A percentile compares a stretch with the other conserved stretches of the same genome.
phyloP scores from a whole-genome alignment of 2,113 vertebrate genomes.

The Nothoprocta perdicaria region DNA sequence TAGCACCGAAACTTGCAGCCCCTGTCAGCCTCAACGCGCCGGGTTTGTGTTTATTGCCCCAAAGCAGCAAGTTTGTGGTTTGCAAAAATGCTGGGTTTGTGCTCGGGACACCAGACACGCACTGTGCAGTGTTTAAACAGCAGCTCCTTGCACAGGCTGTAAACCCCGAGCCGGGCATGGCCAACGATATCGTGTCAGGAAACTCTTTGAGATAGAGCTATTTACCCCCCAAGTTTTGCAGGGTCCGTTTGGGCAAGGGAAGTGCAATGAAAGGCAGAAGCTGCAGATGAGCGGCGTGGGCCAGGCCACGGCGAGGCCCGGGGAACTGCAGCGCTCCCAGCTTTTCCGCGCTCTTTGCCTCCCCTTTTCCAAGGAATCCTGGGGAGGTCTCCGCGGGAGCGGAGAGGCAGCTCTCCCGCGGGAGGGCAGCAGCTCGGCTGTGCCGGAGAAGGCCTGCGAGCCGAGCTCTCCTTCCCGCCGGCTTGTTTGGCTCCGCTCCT shows the following conservation, averaged over 20 bases:
- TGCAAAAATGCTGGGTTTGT: neutral
- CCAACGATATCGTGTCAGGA: neutral
- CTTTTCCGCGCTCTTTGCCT: accelerated
- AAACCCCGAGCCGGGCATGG: neutral
- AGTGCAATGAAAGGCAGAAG: neutral
- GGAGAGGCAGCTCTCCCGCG: neutral
- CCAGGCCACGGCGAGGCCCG: accelerated
- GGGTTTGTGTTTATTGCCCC: accelerated
- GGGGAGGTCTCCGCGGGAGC: neutral
- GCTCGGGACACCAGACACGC: accelerated
- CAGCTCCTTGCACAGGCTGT: neutral
- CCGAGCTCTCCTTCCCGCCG: neutral
- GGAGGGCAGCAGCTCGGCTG: neutral
- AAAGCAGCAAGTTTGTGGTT: neutral
- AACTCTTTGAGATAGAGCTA: neutral
- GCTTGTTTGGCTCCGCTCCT: constrained; percentile 27
- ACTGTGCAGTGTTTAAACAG: neutral
- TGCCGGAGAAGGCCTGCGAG: neutral
- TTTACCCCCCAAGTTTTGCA: neutral
- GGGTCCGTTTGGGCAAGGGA: neutral
- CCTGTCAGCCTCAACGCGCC: neutral
- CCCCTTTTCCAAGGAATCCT: neutral
- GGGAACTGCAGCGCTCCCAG: accelerated
- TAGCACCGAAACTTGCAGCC: neutral
- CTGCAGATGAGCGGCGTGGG: accelerated